Conservation (phyloP, 2,797 vertebrate genomes). For the Coranthus polyacanthus region DNA sequence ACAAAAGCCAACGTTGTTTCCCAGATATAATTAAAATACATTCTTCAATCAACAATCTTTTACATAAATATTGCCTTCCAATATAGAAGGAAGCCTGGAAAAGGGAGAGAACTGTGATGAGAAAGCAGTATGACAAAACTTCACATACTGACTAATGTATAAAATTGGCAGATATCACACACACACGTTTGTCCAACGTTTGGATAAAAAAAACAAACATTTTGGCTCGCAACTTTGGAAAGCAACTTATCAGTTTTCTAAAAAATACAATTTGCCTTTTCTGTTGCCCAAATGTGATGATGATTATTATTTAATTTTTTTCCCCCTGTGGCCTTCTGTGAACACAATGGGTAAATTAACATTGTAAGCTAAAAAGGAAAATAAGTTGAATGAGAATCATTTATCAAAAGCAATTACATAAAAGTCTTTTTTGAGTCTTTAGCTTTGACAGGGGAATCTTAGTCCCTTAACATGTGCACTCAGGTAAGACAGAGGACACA, state of each 20-base stretch:
- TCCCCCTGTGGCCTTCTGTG: no score
- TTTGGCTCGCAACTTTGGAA: not conserved
- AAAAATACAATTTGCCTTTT: conserved; percentile 7
- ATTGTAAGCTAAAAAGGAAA: not conserved
- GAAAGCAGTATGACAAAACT: not conserved
- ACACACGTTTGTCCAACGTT: conserved; percentile 1
- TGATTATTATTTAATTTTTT: not conserved
- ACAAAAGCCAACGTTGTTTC: not conserved
- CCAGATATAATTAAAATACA: not conserved
- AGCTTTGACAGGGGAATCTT: conserved; percentile 1
- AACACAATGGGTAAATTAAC: not conserved
- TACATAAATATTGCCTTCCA: not conserved
- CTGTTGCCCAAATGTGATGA: not conserved
- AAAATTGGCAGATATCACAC: conserved; percentile 6
- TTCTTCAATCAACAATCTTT: no score
- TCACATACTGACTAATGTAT: conserved; percentile 1
- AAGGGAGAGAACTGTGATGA: not conserved
- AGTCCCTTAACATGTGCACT: no score
- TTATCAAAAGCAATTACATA: not conserved
- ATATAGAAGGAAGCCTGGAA: not conserved
- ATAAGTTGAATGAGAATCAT: not conserved
- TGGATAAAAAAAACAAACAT: not conserved
- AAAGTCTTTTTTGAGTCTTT: not conserved
- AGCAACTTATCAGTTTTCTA: not conserved
- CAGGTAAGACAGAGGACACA: not conserved